Percentiles rank a stretch among this genome's conserved stretches.
Conservation (phyloP, 1,140 invertebrate genomes). For the Proctacanthus coquilletti region DNA sequence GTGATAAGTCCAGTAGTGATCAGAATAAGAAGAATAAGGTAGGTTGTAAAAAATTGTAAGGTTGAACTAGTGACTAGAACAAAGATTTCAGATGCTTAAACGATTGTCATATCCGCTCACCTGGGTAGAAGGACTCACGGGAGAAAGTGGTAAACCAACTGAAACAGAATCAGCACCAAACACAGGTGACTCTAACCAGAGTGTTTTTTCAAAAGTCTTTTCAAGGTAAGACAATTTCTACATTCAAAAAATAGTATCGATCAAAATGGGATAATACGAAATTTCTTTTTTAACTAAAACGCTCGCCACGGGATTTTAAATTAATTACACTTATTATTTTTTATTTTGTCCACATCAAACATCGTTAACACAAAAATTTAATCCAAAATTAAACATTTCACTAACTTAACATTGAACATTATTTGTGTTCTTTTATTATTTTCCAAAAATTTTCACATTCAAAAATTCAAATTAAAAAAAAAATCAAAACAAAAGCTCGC, state of each 20-base stretch:
- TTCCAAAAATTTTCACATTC: constrained; percentile 3
- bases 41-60: no score
- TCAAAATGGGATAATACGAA: constrained; percentile 18
- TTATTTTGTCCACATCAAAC: background rate
- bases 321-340: background rate
- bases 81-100: constrained; percentile 59
- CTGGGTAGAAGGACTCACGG: constrained; percentile 75
- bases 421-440: background rate
- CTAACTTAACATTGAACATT: constrained; percentile 16
- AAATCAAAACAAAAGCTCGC: constrained; percentile 44
- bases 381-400: constrained; percentile 11
- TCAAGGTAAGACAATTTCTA: constrained; percentile 49
- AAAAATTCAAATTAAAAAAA: background rate
- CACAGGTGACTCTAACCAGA: constrained; percentile 35
- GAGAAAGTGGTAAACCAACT: constrained; percentile 22
- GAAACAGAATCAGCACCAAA: constrained; percentile 29
- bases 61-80: background rate
- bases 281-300: constrained; percentile 4
- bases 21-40: constrained; percentile 50
- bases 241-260: constrained; percentile 13
- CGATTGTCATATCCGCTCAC: constrained; percentile 79
- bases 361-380: constrained; percentile 1
- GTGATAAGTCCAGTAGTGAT: constrained; percentile 16
- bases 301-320: background rate
- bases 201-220: constrained; percentile 77